Evolutionary conservation across 2,888 invertebrate species (phyloP), one percentile per base, ranked within the genome.

Genomic region (Liodrosophila aerea): DNA sequence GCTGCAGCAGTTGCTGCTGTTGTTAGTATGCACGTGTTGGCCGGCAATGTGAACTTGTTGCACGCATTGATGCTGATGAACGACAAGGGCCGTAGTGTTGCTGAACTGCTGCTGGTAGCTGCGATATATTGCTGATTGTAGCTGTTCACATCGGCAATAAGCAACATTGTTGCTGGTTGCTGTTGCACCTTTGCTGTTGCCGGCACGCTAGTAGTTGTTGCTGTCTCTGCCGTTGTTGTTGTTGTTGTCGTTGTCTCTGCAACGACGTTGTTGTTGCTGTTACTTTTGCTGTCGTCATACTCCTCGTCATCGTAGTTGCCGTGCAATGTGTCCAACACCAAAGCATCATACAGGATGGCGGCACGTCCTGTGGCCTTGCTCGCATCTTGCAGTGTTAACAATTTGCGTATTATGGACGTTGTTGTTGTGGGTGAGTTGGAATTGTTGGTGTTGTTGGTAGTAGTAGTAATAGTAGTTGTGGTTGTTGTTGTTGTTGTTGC

Each of bases 271-370:
- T 45, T 60, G 63, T 31, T 50, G 61, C 12, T 49, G 37, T 41
- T 2, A 7, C 8, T 29, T 4, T 29, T 7, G 5, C 8, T 47
- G 18, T 30, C 64, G 11, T 54, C 52, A 4, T 59, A 61, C 0
- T 70, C 80, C 3, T 86, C 85, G 13, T 84, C 83, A 0, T 84
- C 75, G 5, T 83, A 83, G 41, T 87, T 80, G 40, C 87, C 88
- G 52, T 89, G 88, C 56, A 89, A 56, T 1, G 89, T 87, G 54
- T 89, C 89, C 54, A 89, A 60, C 9, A 89, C 89, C 22, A 89
- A 44, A 11, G 89, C 89, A 71, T 89, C 89, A 47, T 89, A 89
- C 8, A 89, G 72, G 60, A 88, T 85, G 5, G 87, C 87, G 1
- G 87, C 86, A 16, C 88, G 76, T 36, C 88, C 88, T 2, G 87